Evolutionary conservation across 2,113 vertebrate genomes (phyloP), one percentile per base, ranked within the genome.

Genomic region (Elephantulus edwardii): DNA sequence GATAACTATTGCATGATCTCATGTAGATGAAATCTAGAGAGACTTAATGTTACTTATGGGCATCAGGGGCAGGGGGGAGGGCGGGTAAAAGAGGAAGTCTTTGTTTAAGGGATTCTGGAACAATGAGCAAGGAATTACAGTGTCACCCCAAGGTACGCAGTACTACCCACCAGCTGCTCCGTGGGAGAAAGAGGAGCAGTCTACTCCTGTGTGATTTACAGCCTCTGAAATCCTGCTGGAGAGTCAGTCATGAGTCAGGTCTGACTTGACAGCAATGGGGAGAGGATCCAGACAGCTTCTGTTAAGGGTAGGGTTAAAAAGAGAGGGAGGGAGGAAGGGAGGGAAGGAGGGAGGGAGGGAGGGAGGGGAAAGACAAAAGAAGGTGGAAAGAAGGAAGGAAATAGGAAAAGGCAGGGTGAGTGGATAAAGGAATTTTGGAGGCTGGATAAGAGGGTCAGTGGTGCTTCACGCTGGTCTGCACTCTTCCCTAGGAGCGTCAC

Each of bases 401-500:
- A 26, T 5, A 64, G 26, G 58, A 33, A 33, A 17, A 38, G 11
- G 10, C 2, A 12, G 64, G 76, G 28, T 3, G 28, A 0, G 0
- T 0, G 3, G n/a, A 35, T 0, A 19, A 40, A 50, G 83, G 46
- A 17, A 0, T 11, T 58, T 9, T 16, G 8, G 2, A n/a, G 38
- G 74, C 7, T 14, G 8, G 24, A 38, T 28, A 9, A 68, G 20
- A 28, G 42, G 26, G 42, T 35, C 1, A 6, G 54, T 2, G 19
- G 20, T 3, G 8, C 6, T 44, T 28, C 8, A 7, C 9, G 9
- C 8, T 1, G 72, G 20, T 17, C 4, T 26, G 2, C 1, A 0
- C 3, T 30, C 30, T 10, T 6, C 6, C 2, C 2, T 8, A 54
- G 9, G 24, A 24, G 64, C 10, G 12, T 54, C 62, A 13, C 16